Evolutionary conservation across 2,888 invertebrate genomes (phyloP), one percentile per base, ranked within the genome.

Genomic region (Scrobipalpa atriplicella): DNA sequence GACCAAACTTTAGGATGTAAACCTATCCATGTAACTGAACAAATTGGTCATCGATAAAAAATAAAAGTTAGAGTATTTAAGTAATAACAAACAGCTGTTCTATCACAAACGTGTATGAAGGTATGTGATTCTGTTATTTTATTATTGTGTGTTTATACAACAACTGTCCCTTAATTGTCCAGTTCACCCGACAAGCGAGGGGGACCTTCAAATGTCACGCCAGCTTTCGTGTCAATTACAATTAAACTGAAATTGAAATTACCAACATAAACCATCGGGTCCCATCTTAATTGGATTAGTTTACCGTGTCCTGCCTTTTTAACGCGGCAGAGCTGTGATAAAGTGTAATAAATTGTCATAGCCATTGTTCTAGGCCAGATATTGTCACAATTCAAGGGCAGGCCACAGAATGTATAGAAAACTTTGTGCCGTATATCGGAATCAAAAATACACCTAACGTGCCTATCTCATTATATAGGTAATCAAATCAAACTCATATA

Each of bases 171-270:
- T 1, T 58, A 21, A 58, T 38, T 38, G n/a, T 29, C 38, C 8
- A 1, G 6, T 38, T 1, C n/a, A 38, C 38, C 58, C 38, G 36
- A 38, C 38, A n/a, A n/a, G 19, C 29, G 21, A n/a, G 36, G 56
- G 56, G 29, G 58, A 58, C 62, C 43, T 62, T 43, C 41, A 19
- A 62, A 43, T 56, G 83, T 83, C 89, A 90, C 90, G 89, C 84
- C 73, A 89, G 72, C 74, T 82, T 84, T 73, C 90, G 90, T 89
- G 90, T 74, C 84, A 77, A 77, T 80, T 78, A 80, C 78, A 82
- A 83, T 88, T 87, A 84, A 16, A 58, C 58, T 58, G 10, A 78
- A 83, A 84, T 80, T 78, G 80, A 78, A 83, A 83, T 81, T 78
- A 79, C 73, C 78, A 78, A 79, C 78, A 75, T 39, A 71, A 70